phyloP scores from a whole-genome alignment of 2,888 invertebrate species.

The Timandra comae region DNA sequence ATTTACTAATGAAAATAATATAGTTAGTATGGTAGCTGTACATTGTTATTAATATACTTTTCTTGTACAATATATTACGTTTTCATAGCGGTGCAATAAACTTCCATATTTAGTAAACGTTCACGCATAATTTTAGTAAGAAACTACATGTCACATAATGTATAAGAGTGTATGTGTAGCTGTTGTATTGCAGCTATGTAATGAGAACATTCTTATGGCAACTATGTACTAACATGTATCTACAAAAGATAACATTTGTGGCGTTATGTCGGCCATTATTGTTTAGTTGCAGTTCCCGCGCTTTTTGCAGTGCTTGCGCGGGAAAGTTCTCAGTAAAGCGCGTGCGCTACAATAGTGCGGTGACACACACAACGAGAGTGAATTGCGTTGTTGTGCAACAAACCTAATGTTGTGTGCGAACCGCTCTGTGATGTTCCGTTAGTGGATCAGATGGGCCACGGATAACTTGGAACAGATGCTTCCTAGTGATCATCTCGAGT shows the following conservation, averaged over 20 bases:
- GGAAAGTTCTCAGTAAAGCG: constrained; percentile 73
- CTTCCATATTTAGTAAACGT: constrained; percentile 1
- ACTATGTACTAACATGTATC: constrained; percentile 40
- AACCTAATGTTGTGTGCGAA: constrained; percentile 52
- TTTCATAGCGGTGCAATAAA: neutral
- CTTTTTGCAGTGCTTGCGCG: constrained; percentile 69
- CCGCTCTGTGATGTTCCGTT: constrained; percentile 51
- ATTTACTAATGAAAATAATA: no score
- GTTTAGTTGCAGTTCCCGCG: constrained; percentile 67
- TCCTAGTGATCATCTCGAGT: constrained; percentile 17
- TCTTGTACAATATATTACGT: no score
- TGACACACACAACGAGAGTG: constrained; percentile 62
- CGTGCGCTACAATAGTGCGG: constrained; percentile 66
- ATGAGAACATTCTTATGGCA: constrained; percentile 62
- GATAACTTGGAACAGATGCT: constrained; percentile 45
- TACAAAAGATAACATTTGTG: constrained; percentile 65
- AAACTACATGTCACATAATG: no score
- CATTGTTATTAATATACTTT: no score
- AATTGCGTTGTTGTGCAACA: constrained; percentile 68
- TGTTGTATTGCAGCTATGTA: constrained; percentile 11
- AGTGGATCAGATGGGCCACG: constrained; percentile 49
- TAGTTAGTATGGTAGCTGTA: no score
- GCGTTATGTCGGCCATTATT: constrained; percentile 72
- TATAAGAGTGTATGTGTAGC: no score
- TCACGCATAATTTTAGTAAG: neutral